Percentiles rank a stretch among this genome's conserved stretches.
Evolutionary conservation across 2,797 vertebrate genomes (phyloP).

Genomic region (Eidolon dupreanum): DNA sequence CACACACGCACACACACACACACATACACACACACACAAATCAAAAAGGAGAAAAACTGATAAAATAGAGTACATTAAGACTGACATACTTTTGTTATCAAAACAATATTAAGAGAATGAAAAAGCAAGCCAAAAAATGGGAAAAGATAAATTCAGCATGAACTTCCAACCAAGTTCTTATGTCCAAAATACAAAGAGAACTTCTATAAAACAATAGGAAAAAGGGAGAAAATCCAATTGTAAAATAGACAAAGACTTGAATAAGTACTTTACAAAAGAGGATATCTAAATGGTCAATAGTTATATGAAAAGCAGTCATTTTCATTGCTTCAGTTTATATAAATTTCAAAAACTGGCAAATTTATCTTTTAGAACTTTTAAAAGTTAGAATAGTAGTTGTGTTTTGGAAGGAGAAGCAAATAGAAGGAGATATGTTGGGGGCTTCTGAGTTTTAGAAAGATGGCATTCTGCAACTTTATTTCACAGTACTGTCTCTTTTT

Average conservation of each 20-base stretch:
- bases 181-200: background rate
- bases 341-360: background rate
- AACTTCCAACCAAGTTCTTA: background rate
- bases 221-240: background rate
- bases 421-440: background rate
- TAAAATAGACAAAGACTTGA: background rate
- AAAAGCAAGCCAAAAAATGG: background rate
- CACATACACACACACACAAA: background rate
- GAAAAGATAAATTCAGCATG: background rate
- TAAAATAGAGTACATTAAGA: conserved; percentile 35
- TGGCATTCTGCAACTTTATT: background rate
- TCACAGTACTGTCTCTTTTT: background rate
- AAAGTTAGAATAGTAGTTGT: background rate
- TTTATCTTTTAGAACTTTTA: conserved; percentile 19
- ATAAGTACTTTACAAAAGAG: conserved; percentile 1
- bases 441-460: conserved; percentile 16
- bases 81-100: background rate
- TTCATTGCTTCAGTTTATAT: background rate
- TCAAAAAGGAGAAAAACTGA: background rate
- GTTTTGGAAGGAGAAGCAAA: background rate
- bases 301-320: background rate
- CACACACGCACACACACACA: no score
- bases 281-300: background rate
- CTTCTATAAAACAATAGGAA: background rate
- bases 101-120: background rate